A percentile compares a stretch with the other conserved stretches of the same genome.
Conservation (phyloP, 2,797 vertebrate genomes). For the Pseudocheirus occidentalis region DNA sequence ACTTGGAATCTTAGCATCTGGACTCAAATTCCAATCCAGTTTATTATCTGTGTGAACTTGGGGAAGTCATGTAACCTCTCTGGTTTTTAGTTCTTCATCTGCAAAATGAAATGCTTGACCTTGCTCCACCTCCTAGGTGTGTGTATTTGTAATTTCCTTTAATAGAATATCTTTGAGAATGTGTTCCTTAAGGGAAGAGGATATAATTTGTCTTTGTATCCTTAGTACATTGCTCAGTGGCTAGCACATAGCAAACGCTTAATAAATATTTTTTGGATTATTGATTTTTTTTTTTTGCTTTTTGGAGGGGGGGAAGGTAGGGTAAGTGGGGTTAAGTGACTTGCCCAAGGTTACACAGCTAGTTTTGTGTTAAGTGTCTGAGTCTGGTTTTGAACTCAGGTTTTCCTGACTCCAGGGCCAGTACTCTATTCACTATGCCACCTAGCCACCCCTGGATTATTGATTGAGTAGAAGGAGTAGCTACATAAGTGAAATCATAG, state of each 20-base stretch:
- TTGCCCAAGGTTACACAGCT: no score
- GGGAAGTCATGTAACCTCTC: background rate
- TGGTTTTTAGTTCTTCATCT: background rate
- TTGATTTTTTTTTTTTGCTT: no score
- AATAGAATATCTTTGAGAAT: background rate
- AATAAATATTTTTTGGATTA: background rate
- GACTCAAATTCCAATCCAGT: background rate
- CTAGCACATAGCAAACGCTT: background rate
- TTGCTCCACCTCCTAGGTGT: background rate
- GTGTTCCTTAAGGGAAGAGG: background rate
- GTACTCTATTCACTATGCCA: no score
- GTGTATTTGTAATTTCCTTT: background rate
- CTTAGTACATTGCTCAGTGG: background rate
- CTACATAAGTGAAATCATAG: background rate
- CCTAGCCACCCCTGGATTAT: no score
- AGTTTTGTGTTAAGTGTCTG: no score
- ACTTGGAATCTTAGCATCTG: background rate
- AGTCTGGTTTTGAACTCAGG: no score
- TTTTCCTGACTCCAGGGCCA: no score
- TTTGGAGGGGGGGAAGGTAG: no score
- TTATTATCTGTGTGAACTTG: background rate
- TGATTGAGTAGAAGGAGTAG: background rate
- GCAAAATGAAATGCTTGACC: background rate
- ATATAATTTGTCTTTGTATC: background rate
- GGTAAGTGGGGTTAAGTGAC: no score